Conservation (phyloP, 1,140 invertebrate genomes). For the Hyposmocoma kahamanoa region DNA sequence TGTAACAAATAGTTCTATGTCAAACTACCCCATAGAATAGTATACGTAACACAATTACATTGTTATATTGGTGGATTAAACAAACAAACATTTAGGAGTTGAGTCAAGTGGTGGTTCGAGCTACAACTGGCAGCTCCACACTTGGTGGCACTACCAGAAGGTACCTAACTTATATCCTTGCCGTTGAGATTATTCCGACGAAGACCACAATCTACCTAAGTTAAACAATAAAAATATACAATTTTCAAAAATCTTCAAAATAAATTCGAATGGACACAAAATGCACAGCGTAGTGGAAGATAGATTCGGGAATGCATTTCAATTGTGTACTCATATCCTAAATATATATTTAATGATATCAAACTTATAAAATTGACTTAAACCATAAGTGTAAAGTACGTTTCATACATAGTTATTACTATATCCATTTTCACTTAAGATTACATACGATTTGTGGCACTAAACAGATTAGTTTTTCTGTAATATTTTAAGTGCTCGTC, state of each 20-base stretch:
- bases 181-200: too few species aligned
- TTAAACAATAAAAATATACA: slow-evolving; percentile 18
- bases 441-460: slow-evolving; percentile 18
- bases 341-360: slow-evolving; percentile 21
- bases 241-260: slow-evolving; percentile 18
- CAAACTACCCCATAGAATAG: too few species aligned
- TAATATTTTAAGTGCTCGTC: slow-evolving; percentile 12
- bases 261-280: slow-evolving; percentile 34
- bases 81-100: too few species aligned
- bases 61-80: too few species aligned
- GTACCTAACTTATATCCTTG: too few species aligned
- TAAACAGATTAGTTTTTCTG: slow-evolving; percentile 11
- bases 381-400: slow-evolving; percentile 38
- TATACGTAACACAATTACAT: too few species aligned
- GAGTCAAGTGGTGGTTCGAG: too few species aligned
- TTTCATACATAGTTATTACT: slow-evolving; percentile 18
- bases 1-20: too few species aligned
- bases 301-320: slow-evolving; percentile 51
- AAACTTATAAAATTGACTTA: slow-evolving; percentile 60
- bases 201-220: not conserved
- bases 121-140: too few species aligned
- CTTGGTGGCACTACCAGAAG: too few species aligned
- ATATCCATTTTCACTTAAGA: slow-evolving; percentile 16
- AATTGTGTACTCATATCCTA: slow-evolving; percentile 32
- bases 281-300: slow-evolving; percentile 50